Conservation (phyloP, 2,113 vertebrate species). For the Daubentonia madagascariensis region DNA sequence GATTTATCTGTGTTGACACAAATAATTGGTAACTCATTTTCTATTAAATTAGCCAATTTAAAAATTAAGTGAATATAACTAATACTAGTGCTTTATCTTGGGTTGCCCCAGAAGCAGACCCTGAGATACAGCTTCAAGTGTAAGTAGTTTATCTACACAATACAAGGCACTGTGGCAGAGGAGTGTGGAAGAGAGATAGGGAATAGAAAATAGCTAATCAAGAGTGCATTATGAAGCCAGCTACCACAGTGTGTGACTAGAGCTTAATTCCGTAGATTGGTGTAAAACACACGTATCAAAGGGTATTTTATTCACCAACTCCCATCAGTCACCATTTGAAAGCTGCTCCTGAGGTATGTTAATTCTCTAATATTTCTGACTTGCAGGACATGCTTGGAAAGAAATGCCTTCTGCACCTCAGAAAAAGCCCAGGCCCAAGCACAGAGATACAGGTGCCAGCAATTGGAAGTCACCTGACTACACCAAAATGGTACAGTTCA, state of each 20-base stretch:
- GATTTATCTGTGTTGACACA: background rate
- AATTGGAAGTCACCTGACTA: background rate
- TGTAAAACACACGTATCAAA: background rate
- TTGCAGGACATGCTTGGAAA: background rate
- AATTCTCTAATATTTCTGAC: background rate
- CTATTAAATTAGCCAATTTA: background rate
- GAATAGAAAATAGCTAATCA: background rate
- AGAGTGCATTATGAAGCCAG: background rate
- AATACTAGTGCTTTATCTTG: background rate
- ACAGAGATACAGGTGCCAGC: background rate
- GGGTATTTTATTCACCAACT: background rate
- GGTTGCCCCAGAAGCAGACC: background rate
- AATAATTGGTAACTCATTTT: background rate
- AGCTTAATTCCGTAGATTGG: background rate
- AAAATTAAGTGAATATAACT: background rate
- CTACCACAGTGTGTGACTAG: background rate
- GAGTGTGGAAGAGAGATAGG: background rate
- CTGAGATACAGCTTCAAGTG: background rate
- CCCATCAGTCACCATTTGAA: background rate
- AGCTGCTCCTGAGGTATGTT: background rate
- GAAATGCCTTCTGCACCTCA: background rate
- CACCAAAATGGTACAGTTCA: background rate
- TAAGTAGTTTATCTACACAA: background rate
- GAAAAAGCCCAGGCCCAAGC: too few species aligned
- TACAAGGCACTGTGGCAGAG: background rate